Conservation (phyloP, 92 coral and sea anemone genomes). For the Porites cylindrica region DNA sequence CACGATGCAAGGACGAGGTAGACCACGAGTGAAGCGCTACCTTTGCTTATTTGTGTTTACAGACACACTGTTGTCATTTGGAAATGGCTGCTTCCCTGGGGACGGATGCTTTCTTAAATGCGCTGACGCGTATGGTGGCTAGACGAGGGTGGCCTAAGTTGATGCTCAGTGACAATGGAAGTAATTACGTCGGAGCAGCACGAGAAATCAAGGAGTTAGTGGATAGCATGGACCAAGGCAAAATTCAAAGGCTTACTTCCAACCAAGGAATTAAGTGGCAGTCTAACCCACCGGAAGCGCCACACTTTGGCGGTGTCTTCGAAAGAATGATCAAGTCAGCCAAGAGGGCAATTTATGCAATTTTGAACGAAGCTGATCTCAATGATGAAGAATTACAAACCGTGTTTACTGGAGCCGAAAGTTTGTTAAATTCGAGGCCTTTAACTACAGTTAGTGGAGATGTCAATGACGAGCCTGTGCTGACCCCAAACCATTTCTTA, state of each 20-base stretch:
- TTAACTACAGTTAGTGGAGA: too few species aligned
- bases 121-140: too few species aligned
- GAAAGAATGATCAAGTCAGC: constrained; percentile 26
- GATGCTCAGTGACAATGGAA: constrained; percentile 80
- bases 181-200: constrained; percentile 59
- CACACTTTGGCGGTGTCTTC: constrained; percentile 63
- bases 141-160: not conserved
- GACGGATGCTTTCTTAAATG: too few species aligned
- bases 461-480: too few species aligned
- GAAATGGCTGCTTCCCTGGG: too few species aligned
- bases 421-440: constrained; percentile 56
- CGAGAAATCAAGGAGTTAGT: constrained; percentile 54
- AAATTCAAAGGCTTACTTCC: constrained; percentile 43
- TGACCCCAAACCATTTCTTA: too few species aligned
- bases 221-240: constrained; percentile 43
- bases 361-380: not conserved
- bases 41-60: too few species aligned
- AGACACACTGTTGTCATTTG: too few species aligned
- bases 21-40: too few species aligned
- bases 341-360: not conserved
- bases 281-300: constrained; percentile 64
- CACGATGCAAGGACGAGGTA: too few species aligned
- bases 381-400: constrained; percentile 5
- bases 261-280: constrained; percentile 60
- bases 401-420: constrained; percentile 33